Conservation (phyloP, 2,797 vertebrate genomes). For the Tangara arthus region DNA sequence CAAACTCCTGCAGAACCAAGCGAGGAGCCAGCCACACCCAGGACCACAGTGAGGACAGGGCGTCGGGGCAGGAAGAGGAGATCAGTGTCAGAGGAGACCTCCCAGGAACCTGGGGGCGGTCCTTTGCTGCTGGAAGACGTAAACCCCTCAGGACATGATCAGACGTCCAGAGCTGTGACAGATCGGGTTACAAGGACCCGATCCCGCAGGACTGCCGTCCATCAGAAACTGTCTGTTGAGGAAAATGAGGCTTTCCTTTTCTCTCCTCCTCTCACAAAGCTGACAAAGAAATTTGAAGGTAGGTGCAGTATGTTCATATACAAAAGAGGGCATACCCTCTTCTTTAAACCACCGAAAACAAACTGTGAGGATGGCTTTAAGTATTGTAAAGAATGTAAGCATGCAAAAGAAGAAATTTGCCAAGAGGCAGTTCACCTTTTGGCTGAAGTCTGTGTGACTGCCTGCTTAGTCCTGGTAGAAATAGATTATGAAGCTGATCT, state of each 20-base stretch:
- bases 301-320: not conserved
- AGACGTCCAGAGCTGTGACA: not conserved
- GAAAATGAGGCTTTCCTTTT: slow-evolving; percentile 76
- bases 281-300: slow-evolving; percentile 74
- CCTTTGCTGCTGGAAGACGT: not conserved
- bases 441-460: not conserved
- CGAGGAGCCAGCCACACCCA: not conserved
- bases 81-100: not conserved
- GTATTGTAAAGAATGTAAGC: not conserved
- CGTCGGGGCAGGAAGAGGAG: slow-evolving; percentile 37
- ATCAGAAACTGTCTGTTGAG: slow-evolving; percentile 37
- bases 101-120: not conserved
- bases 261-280: slow-evolving; percentile 77
- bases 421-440: not conserved
- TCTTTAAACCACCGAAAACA: not conserved
- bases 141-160: not conserved
- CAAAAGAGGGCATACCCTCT: not conserved
- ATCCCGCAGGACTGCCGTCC: slow-evolving; percentile 5
- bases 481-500: not conserved
- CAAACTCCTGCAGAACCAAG: not conserved
- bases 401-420: not conserved
- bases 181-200: slow-evolving; percentile 59
- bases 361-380: not conserved
- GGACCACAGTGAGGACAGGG: slow-evolving; percentile 2
- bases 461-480: not conserved